Evolutionary conservation across 2,113 vertebrate genomes (phyloP), one percentile per base, ranked within the genome.

Genomic region (Datnioides undecimradiatus): DNA sequence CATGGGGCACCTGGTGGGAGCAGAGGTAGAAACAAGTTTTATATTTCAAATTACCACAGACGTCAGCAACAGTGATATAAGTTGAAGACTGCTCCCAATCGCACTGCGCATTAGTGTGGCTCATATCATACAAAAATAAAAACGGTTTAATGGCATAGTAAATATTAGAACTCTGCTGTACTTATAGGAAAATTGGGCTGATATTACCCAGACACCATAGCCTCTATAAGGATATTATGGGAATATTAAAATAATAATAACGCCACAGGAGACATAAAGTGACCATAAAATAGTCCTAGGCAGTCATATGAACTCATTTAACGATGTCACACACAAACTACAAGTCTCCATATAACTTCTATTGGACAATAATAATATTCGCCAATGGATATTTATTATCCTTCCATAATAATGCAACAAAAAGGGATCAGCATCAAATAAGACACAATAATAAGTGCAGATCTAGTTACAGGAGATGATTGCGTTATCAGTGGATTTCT

Each of bases 1-100:
- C 98, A 98, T 27, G 96, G 92, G 79, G 96, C 93, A 93, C 96
- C 97, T 98, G 95, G 63, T 54, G 12, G 64, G 41, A 76, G 71
- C n/a, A 79, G 68, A 85, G 43, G 58, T 5, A 54, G 29, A 69
- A 81, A 67, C 54, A 68, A 7, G 51, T 54, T 89, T 82, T 71
- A 82, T 33, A 75, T 52, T 73, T 81, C 13, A 41, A 73, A 84
- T 84, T 40, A 77, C 55, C 40, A 74, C n/a, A 31, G 49, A 52
- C 25, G 19, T 43, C 40, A 54, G n/a, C 34, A 19, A 25, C 29
- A 62, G 21, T n/a, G 13, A 58, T 11, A 11, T 5, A 1, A n/a
- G 59, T 9, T 19, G 23, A 10, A 25, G 19, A 52, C 31, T 40
- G 57, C 9, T 49, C 52, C 63, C 62, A 21, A 0, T 29, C 2